These are phyloP conservation scores for Coregonus suidteri DNA, from an alignment of 2,797 vertebrate genomes.

Conservation along the genomic window DNA sequence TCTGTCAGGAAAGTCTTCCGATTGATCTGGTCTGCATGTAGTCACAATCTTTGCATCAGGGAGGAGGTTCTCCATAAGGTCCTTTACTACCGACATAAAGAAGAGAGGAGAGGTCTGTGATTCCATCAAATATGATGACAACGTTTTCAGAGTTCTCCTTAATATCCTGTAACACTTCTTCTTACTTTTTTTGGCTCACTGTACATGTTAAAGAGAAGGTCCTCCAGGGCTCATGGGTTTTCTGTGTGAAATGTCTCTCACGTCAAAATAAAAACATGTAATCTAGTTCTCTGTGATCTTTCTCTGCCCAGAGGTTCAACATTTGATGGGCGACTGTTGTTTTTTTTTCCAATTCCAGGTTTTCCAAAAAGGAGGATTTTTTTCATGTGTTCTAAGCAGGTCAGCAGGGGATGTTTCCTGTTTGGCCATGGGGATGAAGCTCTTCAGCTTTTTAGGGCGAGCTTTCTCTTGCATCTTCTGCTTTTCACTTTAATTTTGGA, in stretches of 20 bases:
- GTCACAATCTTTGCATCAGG: conserved; percentile 41
- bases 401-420: conserved; percentile 12
- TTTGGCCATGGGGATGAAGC: neutral
- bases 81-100: neutral
- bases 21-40: conserved; percentile 41
- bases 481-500: neutral
- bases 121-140: conserved; percentile 42
- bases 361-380: conserved; percentile 16
- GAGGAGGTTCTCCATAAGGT: conserved; percentile 20
- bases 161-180: conserved; percentile 36
- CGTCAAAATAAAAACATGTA: no score
- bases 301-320: no score
- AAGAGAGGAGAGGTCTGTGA: neutral
- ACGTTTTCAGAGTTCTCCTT: conserved; percentile 37
- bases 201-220: conserved; percentile 20
- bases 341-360: no score
- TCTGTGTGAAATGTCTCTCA: no score
- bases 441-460: neutral
- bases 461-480: neutral
- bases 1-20: conserved; percentile 15
- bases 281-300: no score
- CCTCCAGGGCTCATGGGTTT: neutral
- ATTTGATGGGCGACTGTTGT: no score
- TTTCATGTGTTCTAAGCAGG: conserved; percentile 13
- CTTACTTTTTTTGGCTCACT: neutral